phyloP scores from a whole-genome alignment of 2,888 invertebrate genomes.

The Eupithecia subfuscata region DNA sequence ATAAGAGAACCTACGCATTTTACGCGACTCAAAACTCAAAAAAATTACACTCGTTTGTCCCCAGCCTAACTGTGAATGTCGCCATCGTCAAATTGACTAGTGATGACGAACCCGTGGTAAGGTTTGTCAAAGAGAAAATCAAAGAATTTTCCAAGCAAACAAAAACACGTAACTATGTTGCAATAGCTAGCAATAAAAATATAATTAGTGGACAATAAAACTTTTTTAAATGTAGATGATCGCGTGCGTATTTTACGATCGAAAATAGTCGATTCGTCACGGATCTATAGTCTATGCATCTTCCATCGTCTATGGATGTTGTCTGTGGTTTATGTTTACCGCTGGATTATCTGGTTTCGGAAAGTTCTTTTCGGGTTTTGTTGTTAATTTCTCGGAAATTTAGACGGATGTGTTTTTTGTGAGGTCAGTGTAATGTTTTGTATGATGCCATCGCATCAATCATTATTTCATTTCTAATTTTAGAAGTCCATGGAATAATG shows the following conservation, averaged over 20 bases:
- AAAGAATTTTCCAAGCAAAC: slow-evolving; percentile 25
- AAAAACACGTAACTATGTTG: slow-evolving; percentile 32
- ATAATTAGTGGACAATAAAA: slow-evolving; percentile 65
- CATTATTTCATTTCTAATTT: slow-evolving; percentile 9
- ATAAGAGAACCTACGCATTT: background rate
- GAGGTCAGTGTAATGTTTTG: slow-evolving; percentile 15
- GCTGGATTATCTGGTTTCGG: slow-evolving; percentile 38
- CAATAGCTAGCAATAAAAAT: slow-evolving; percentile 38
- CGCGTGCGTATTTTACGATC: slow-evolving; percentile 63
- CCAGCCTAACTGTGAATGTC: too few relatives aligned
- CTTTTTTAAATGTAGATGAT: slow-evolving; percentile 51
- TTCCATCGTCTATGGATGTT: slow-evolving; percentile 27
- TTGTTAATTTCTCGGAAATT: slow-evolving; percentile 34
- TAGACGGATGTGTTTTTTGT: slow-evolving; percentile 29
- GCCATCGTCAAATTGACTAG: background rate
- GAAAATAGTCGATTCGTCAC: slow-evolving; percentile 61
- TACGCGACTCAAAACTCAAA: background rate
- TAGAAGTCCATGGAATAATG: background rate
- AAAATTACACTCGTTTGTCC: background rate
- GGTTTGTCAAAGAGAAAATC: background rate
- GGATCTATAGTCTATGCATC: slow-evolving; percentile 41
- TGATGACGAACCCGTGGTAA: background rate
- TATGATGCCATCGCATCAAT: slow-evolving; percentile 11
- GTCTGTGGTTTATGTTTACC: slow-evolving; percentile 35
- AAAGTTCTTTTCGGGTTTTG: slow-evolving; percentile 25